phyloP scores from a whole-genome alignment of 2,888 invertebrate species.

The Steromphala cineraria region DNA sequence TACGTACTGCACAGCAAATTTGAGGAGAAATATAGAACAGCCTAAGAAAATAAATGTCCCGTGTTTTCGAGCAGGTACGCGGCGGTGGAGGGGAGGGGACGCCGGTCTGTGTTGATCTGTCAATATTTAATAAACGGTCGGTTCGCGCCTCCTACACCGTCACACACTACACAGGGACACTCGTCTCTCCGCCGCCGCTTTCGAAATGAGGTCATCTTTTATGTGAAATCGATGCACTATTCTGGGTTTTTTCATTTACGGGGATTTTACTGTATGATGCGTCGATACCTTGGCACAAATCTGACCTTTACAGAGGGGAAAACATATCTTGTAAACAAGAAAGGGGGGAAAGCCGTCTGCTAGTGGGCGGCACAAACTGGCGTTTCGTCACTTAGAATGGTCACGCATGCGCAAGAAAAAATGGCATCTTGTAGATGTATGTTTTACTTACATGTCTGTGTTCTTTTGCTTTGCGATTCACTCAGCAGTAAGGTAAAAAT shows the following conservation, averaged over 20 bases:
- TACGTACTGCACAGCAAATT: neutral
- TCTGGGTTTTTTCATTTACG: neutral
- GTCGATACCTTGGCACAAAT: neutral
- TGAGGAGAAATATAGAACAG: neutral
- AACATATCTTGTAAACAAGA: slow-evolving; percentile 14
- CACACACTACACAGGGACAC: neutral
- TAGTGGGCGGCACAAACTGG: neutral
- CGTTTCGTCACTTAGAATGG: slow-evolving; percentile 12
- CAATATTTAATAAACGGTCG: slow-evolving; percentile 7
- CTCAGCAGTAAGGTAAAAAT: slow-evolving; percentile 65
- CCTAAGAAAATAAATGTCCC: neutral
- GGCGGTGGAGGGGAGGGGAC: neutral
- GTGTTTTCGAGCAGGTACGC: neutral
- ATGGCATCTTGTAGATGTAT: neutral
- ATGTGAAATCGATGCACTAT: neutral
- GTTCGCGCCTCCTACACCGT: slow-evolving; percentile 6
- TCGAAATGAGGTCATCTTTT: slow-evolving; percentile 10
- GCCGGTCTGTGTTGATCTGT: neutral
- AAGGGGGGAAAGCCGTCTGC: neutral
- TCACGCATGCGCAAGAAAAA: neutral
- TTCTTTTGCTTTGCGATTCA: slow-evolving; percentile 62
- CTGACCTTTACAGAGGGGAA: neutral
- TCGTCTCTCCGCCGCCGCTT: too few relatives aligned
- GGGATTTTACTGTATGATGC: neutral
- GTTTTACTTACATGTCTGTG: slow-evolving; percentile 63